phyloP scores from a whole-genome alignment of 1,140 invertebrate species.

The Trachelipus rathkii region DNA sequence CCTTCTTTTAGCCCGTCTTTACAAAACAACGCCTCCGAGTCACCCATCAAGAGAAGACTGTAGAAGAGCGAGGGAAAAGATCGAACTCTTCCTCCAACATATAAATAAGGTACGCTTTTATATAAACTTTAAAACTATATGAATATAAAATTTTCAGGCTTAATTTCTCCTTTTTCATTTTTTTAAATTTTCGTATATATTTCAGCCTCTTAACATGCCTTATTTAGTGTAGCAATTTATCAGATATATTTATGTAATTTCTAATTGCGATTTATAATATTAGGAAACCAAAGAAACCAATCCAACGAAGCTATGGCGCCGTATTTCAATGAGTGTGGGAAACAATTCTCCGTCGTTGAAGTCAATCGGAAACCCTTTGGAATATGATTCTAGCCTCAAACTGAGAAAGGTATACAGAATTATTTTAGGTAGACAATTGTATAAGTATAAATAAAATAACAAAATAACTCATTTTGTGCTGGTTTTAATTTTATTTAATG shows the following conservation, averaged over 20 bases:
- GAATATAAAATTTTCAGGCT: constrained; percentile 2
- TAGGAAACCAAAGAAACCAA: constrained; percentile 73
- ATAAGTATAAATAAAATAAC: no score
- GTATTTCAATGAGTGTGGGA: constrained; percentile 66
- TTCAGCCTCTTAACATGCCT: no score
- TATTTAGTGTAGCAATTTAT: no score
- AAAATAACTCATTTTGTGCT: no score
- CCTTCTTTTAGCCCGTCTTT: constrained; percentile 77
- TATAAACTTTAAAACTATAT: neutral
- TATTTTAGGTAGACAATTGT: no score
- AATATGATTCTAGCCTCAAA: constrained; percentile 58
- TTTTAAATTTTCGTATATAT: neutral
- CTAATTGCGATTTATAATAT: no score
- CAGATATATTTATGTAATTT: no score
- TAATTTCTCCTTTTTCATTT: neutral
- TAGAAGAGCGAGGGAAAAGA: constrained; percentile 74
- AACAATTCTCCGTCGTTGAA: constrained; percentile 57
- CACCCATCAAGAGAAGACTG: constrained; percentile 52
- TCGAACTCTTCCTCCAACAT: constrained; percentile 86
- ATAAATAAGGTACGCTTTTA: constrained; percentile 66
- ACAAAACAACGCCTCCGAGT: constrained; percentile 71
- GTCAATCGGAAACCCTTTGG: constrained; percentile 27
- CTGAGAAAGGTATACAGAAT: constrained; percentile 61
- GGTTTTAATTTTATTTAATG: no score
- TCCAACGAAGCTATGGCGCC: constrained; percentile 79